A percentile compares a stretch with the other conserved stretches of the same genome.
These are phyloP conservation scores for Excalfactoria chinensis DNA, from an alignment of 2,113 vertebrate genomes.

Conservation along the genomic window DNA sequence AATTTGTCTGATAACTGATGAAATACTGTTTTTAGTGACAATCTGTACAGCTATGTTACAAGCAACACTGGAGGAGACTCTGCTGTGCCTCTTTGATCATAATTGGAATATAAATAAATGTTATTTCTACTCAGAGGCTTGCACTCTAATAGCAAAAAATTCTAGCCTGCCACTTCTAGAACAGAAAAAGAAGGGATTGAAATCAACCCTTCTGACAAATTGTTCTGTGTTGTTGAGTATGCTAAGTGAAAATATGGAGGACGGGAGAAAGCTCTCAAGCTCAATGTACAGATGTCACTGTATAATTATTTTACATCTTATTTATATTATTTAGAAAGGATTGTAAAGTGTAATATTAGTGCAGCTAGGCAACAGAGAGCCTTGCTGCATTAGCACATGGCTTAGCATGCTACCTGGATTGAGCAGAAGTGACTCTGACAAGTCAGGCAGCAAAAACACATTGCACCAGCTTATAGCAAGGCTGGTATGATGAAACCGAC, in stretches of 20 bases:
- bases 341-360: conserved; percentile 7
- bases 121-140: conserved; percentile 14
- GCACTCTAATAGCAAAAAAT: neutral
- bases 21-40: conserved; percentile 3
- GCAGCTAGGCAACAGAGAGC: conserved; percentile 36
- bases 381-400: neutral
- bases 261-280: neutral
- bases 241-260: neutral
- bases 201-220: conserved; percentile 27
- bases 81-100: neutral
- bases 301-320: conserved; percentile 1
- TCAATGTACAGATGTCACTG: neutral
- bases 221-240: neutral
- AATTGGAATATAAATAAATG: conserved; percentile 44
- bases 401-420: neutral
- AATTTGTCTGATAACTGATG: neutral
- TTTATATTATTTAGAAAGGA: conserved; percentile 24
- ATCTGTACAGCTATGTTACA: neutral
- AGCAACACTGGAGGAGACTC: neutral
- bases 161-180: neutral
- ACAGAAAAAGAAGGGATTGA: neutral
- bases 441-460: neutral
- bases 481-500: neutral
- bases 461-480: neutral
- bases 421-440: neutral